Evolutionary conservation across 2,113 vertebrate genomes (phyloP).

Genomic region (Myanophis thanlyinensis): DNA sequence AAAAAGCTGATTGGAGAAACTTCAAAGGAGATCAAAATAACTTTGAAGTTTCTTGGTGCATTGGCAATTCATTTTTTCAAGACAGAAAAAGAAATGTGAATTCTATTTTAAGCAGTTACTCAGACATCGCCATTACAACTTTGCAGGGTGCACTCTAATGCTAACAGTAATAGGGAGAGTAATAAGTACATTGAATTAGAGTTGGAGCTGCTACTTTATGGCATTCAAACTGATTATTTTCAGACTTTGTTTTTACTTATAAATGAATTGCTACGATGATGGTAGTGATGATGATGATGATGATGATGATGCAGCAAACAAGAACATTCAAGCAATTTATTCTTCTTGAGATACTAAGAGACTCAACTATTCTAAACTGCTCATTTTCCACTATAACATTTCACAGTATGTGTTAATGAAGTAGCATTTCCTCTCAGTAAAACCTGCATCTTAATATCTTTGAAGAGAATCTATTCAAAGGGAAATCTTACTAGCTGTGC

Average conservation of each 20-base stretch:
- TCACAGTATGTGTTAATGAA: slow-evolving; percentile 12
- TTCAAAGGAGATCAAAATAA: slow-evolving; percentile 22
- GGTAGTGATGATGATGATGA: not conserved
- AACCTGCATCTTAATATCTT: not conserved
- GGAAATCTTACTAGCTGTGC: not conserved
- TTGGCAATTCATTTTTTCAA: not conserved
- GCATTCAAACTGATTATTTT: not conserved
- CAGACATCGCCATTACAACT: not conserved
- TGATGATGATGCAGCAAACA: not conserved
- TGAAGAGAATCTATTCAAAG: not conserved
- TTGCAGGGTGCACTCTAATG: not conserved
- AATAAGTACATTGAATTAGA: slow-evolving; percentile 11
- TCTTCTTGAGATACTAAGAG: not conserved
- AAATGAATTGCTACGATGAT: not conserved
- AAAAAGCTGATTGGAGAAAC: slow-evolving; percentile 1
- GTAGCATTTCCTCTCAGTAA: not conserved
- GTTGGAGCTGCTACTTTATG: not conserved
- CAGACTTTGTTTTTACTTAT: not conserved
- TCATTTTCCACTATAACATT: slow-evolving; percentile 21
- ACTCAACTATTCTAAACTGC: not conserved
- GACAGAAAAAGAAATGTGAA: not conserved
- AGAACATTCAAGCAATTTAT: not conserved
- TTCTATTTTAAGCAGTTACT: slow-evolving; percentile 2
- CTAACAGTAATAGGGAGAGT: not conserved
- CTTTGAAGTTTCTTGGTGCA: slow-evolving; percentile 13